A percentile compares a stretch with the other conserved stretches of the same genome.
These are phyloP conservation scores for Aleiodes sp. DNA, from an alignment of 1,140 invertebrate genomes.

Conservation along the genomic window DNA sequence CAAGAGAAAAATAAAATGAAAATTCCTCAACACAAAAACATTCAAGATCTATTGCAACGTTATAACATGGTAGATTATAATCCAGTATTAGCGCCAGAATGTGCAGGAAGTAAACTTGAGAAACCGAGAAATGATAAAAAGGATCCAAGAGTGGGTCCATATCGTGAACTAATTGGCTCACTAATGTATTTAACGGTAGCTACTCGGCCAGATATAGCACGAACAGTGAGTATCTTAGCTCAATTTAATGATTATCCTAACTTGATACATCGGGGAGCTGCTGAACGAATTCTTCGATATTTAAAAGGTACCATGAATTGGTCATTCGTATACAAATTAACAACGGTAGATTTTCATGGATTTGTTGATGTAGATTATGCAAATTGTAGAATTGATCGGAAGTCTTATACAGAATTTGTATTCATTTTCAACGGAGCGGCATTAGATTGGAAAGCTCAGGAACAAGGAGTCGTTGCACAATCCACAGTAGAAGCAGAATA, in stretches of 20 bases:
- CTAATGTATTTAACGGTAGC: constrained; percentile 54
- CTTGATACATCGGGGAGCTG: constrained; percentile 38
- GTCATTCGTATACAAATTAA: neutral
- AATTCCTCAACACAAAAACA: neutral
- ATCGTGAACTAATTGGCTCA: constrained; percentile 52
- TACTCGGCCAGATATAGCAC: constrained; percentile 63
- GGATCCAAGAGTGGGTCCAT: constrained; percentile 37
- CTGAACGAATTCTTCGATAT: constrained; percentile 43
- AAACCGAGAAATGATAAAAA: neutral
- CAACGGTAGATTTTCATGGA: neutral
- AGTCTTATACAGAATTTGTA: neutral
- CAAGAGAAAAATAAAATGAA: neutral
- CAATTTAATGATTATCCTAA: constrained; percentile 27
- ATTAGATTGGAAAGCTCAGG: neutral
- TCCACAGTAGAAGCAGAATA: constrained; percentile 60
- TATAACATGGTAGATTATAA: neutral
- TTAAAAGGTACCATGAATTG: constrained; percentile 36
- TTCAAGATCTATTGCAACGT: neutral
- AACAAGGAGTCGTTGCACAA: neutral
- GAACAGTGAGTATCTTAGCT: constrained; percentile 46
- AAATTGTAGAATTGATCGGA: neutral
- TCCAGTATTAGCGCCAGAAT: neutral
- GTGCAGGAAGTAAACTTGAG: neutral
- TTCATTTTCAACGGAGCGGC: neutral
- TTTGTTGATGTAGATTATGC: neutral